Evolutionary conservation across 2,888 invertebrate genomes (phyloP), one percentile per base, ranked within the genome.

Genomic region (Drosophila prostipennis): DNA sequence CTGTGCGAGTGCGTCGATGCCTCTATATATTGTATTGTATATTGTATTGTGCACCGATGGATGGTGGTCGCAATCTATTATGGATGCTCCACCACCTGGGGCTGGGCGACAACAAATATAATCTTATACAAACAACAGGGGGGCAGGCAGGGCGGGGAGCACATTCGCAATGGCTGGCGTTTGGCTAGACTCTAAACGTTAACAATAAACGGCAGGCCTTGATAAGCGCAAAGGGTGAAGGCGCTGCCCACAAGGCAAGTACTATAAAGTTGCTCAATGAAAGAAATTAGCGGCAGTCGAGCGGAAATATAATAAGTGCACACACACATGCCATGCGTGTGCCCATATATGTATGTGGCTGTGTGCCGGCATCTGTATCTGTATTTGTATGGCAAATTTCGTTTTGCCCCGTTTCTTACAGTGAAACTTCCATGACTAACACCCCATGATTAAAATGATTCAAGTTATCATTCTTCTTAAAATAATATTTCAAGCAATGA

Each of bases 261-360:
- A 59, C 59, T 56, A 59, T 59, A 69, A 69, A 53, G 45, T 70
- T 72, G 72, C 76, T 85, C 77, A 77, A 86, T 80, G 73, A 67
- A 74, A 76, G 70, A 78, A 78, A 85, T 77, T 77, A 80, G 77
- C 81, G 86, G 73, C 79, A 76, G 65, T 77, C 71, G 76, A 89
- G 80, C 90, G 89, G 89, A 89, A 88, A 90, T 88, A 87, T 78
- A 82, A 76, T 84, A 87, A 79, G 80, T 81, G 73, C 70, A 69
- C 54, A 45, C 63, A 45, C 19, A 19, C 34, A 32, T 64, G 26
- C 43, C 6, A 29, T n/a, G n/a, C 19, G 19, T 19, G 19, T 19
- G 19, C 19, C 19, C 19, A 19, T 19, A 19, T 45, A 34, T 14
- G 36, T 46, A 32, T 32, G 46, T 48, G 52, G 53, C 34, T n/a